phyloP scores from a whole-genome alignment of 2,113 vertebrate species.

The Nicator chloris region DNA sequence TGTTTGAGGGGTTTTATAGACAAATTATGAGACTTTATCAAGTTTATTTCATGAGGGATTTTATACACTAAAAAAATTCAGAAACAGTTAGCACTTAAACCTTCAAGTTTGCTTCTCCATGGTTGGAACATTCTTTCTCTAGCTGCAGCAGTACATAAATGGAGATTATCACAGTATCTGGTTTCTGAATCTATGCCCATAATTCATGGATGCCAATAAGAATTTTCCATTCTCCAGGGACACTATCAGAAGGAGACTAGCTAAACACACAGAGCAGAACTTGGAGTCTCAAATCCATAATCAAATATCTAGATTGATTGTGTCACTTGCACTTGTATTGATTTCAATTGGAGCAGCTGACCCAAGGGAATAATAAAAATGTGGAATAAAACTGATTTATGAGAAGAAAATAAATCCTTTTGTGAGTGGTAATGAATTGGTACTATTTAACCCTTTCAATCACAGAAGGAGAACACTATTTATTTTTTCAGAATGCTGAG shows the following conservation, averaged over 20 bases:
- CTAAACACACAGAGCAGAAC: slow-evolving; percentile 58
- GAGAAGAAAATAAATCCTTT: slow-evolving; percentile 80
- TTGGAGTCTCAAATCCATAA: slow-evolving; percentile 75
- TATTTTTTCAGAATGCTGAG: slow-evolving; percentile 73
- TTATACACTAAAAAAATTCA: not conserved
- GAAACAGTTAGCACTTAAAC: not conserved
- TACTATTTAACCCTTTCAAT: slow-evolving; percentile 78
- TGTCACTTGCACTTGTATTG: slow-evolving; percentile 82
- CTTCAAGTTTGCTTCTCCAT: not conserved
- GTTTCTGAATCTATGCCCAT: slow-evolving; percentile 66
- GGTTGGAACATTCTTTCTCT: not conserved
- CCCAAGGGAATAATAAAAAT: slow-evolving; percentile 79
- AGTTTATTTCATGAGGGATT: not conserved
- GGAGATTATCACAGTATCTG: slow-evolving; percentile 66
- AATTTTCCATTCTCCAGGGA: slow-evolving; percentile 66
- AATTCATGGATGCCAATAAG: slow-evolving; percentile 71
- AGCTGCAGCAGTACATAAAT: slow-evolving; percentile 41
- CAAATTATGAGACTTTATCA: not conserved
- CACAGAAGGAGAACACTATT: slow-evolving; percentile 66
- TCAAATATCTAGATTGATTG: slow-evolving; percentile 87
- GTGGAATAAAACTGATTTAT: slow-evolving; percentile 81
- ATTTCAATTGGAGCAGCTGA: slow-evolving; percentile 80
- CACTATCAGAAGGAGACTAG: slow-evolving; percentile 66
- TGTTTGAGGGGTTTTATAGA: not conserved
- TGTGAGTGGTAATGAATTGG: slow-evolving; percentile 76